Evolutionary conservation across 1,140 invertebrate species (phyloP).

Genomic region (Drosophila orosa): DNA sequence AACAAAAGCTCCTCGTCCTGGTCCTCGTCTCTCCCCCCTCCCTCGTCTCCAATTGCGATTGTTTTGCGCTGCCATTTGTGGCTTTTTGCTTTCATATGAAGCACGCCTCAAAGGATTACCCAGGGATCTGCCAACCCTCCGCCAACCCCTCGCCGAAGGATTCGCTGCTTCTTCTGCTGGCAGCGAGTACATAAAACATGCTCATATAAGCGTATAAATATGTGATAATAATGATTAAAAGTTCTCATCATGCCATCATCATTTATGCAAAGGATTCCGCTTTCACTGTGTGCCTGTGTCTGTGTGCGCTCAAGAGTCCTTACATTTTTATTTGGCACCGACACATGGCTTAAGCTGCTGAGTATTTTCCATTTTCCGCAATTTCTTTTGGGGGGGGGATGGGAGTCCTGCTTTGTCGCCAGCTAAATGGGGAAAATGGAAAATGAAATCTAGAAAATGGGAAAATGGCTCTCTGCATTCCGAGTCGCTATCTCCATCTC

Average conservation of each 20-base stretch:
- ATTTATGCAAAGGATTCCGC: conserved; percentile 83
- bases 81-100: conserved; percentile 79
- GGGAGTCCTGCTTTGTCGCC: conserved; percentile 22
- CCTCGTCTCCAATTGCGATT: conserved; percentile 38
- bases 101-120: conserved; percentile 77
- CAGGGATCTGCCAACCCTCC: conserved; percentile 17
- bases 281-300: conserved; percentile 27
- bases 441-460: conserved; percentile 7
- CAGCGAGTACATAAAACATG: conserved; percentile 84
- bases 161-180: conserved; percentile 30
- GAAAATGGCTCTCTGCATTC: conserved; percentile 20
- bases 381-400: conserved; percentile 13
- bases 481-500: conserved; percentile 28
- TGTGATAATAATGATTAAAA: conserved; percentile 84
- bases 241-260: conserved; percentile 82
- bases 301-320: conserved; percentile 48
- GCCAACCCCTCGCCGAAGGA: conserved; percentile 22
- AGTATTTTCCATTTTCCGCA: conserved; percentile 73
- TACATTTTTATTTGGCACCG: conserved; percentile 81
- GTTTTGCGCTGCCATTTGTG: conserved; percentile 83
- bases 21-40: background rate
- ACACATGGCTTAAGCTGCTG: conserved; percentile 54
- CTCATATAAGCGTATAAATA: conserved; percentile 84
- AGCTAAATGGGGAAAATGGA: conserved; percentile 13
- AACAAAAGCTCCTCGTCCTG: conserved; percentile 57